A percentile compares a stretch with the other conserved stretches of the same genome.
These are phyloP conservation scores for Lagorchestes hirsutus DNA, from an alignment of 2,797 vertebrate species.

Conservation along the genomic window DNA sequence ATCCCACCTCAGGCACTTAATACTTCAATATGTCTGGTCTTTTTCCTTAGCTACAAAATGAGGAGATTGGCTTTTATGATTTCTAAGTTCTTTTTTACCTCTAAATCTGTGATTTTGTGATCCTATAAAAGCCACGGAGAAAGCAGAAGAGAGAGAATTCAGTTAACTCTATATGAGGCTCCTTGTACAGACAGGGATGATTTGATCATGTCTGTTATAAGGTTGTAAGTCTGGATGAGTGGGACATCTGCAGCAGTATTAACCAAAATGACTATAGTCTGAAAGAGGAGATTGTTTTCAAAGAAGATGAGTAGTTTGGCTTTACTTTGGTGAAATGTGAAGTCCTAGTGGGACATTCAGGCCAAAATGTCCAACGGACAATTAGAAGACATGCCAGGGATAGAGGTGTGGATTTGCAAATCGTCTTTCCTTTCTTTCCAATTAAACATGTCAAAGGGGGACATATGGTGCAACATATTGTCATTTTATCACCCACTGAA, in stretches of 20 bases:
- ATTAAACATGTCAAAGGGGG: neutral
- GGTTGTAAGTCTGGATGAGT: neutral
- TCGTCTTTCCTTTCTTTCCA: slow-evolving; percentile 3
- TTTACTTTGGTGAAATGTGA: neutral
- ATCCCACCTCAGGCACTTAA: neutral
- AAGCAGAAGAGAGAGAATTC: neutral
- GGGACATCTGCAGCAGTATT: neutral
- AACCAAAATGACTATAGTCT: neutral
- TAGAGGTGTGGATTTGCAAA: neutral
- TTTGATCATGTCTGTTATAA: neutral
- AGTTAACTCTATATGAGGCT: neutral
- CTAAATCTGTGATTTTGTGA: neutral
- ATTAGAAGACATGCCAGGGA: neutral
- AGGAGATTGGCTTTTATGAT: neutral
- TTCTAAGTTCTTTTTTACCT: neutral
- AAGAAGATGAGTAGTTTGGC: neutral
- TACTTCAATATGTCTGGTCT: neutral
- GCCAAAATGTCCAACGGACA: neutral
- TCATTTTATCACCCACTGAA: neutral
- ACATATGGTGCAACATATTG: neutral
- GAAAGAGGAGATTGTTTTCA: neutral
- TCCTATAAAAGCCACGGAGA: neutral
- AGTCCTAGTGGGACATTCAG: neutral
- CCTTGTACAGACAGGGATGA: neutral
- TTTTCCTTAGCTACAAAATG: neutral